Conservation (phyloP, 2,797 vertebrate genomes). For the Pipistrellus nathusii region DNA sequence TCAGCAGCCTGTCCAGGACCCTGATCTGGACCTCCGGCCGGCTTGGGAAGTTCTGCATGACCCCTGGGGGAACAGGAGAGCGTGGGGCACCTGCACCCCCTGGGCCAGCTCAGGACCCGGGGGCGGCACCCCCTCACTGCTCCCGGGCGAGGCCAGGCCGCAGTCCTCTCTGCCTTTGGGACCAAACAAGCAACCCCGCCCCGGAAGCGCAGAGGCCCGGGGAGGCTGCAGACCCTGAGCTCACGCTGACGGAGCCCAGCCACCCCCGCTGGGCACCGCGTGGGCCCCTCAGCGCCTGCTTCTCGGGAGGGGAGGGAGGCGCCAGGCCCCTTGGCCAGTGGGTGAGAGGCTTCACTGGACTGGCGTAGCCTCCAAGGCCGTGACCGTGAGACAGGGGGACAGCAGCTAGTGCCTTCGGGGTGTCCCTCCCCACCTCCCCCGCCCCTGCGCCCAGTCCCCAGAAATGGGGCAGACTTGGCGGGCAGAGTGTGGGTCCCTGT, state of each 20-base stretch:
- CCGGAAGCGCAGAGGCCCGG: background rate
- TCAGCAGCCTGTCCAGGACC: slow-evolving; percentile 81
- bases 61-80: slow-evolving; percentile 76
- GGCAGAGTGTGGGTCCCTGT: fast-evolving
- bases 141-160: background rate
- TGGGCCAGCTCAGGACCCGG: background rate
- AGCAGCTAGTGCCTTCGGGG: background rate
- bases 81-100: background rate
- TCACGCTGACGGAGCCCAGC: too few relatives aligned
- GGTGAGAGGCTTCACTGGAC: background rate
- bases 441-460: background rate
- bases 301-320: background rate
- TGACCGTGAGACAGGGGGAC: fast-evolving
- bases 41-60: slow-evolving; percentile 85
- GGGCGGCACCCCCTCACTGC: too few relatives aligned
- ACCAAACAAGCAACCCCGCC: too few relatives aligned
- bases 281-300: background rate
- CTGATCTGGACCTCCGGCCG: slow-evolving; percentile 84
- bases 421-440: background rate
- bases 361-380: background rate
- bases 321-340: background rate
- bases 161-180: background rate
- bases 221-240: too few relatives aligned
- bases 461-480: background rate
- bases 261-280: background rate